Conservation (phyloP, 2,888 invertebrate genomes). For the Caenorhabditis sinica region DNA sequence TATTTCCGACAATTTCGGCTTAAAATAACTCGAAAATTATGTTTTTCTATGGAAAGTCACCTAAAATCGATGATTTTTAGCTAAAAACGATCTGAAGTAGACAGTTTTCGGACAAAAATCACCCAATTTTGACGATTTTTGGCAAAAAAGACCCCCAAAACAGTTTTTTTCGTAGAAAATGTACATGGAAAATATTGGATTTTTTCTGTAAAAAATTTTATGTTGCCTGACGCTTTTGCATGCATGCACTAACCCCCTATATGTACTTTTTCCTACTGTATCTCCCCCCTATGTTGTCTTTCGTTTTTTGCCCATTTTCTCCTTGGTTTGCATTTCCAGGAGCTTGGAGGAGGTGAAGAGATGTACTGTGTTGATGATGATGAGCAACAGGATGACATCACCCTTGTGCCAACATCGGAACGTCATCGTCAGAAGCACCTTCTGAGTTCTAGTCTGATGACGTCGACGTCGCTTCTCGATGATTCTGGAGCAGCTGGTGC, state of each 20-base stretch:
- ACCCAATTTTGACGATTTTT: no score
- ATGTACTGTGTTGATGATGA: constrained; percentile 16
- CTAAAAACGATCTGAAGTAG: no score
- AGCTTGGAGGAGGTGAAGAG: constrained; percentile 16
- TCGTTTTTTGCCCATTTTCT: constrained; percentile 8
- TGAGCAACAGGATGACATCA: background rate
- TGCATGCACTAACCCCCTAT: constrained; percentile 12
- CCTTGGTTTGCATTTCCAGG: constrained; percentile 43
- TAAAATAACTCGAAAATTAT: no score
- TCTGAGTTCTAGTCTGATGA: constrained; percentile 6
- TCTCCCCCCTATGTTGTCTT: constrained; percentile 2
- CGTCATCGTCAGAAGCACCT: background rate
- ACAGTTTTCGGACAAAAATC: no score
- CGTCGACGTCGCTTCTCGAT: background rate
- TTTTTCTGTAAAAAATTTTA: no score
- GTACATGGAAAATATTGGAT: no score
- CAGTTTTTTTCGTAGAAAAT: no score
- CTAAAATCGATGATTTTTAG: no score
- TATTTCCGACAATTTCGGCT: no score
- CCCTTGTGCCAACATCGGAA: background rate
- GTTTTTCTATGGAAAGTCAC: no score
- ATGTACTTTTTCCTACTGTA: no score
- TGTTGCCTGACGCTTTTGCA: background rate
- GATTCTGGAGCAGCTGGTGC: background rate
- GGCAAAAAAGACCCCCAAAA: no score